Evolutionary conservation across 1,140 invertebrate species (phyloP), one percentile per base, ranked within the genome.

Genomic region (Metopolophium dirhodum): DNA sequence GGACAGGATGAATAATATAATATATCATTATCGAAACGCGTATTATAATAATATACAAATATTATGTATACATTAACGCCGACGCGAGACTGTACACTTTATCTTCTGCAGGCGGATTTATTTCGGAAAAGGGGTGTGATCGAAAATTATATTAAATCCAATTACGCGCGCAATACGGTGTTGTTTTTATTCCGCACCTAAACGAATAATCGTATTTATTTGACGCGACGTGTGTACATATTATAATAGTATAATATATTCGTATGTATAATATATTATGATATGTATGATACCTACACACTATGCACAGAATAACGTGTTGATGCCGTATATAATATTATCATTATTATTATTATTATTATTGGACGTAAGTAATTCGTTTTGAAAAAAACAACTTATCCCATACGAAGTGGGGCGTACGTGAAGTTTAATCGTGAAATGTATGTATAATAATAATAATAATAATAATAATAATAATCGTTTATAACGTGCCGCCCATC

Each of bases 361-460:
- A 11, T 83, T 41, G 35, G 35, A 85, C 85, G 85, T 49, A 30
- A 88, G n/a, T 88, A 88, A 88, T 88, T 88, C 86, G 86, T 51
- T 51, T 51, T 22, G n/a, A 49, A 51, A 88, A 47, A 88, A 88
- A 88, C 30, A 22, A 88, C 86, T n/a, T 49, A n/a, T 51, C 45
- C 45, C 41, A 30, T 85, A 30, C 45, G 85, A 47, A 45, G 41
- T 45, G 61, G 61, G 61, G 61, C 61, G 45, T 47, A 87, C n/a
- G 26, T 18, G 11, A 45, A 45, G 41, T 49, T 87, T n/a, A 49
- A 87, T 47, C 85, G 11, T 87, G 14, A 47, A 87, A 87, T n/a
- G 45, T 77, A n/a, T 18, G 30, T 7, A n/a, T 14, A 61, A 77
- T 77, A 68, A n/a, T 61, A 61, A 26, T 61, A 61, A 61, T 68